Percentiles rank a stretch among this genome's conserved stretches.
These are phyloP conservation scores for Lycaon pictus DNA, from an alignment of 2,113 vertebrate species.

Conservation along the genomic window DNA sequence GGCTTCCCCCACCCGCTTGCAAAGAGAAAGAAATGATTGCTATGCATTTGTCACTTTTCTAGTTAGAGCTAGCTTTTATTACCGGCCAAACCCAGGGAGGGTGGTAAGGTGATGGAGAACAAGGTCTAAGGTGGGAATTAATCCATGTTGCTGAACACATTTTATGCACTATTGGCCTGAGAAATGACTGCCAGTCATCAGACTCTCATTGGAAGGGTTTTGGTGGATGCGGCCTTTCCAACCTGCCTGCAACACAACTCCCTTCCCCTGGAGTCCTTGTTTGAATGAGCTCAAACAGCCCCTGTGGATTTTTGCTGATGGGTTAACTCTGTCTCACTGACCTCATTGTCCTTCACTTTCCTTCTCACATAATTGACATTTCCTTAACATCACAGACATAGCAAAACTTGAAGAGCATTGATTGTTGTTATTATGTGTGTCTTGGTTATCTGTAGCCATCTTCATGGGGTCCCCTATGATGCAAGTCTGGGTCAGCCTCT, in stretches of 20 bases:
- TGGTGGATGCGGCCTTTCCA: not conserved
- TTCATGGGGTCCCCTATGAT: not conserved
- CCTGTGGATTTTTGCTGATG: not conserved
- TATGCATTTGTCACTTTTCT: not conserved
- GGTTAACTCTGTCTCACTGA: not conserved
- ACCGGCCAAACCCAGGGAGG: not conserved
- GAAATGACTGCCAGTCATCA: not conserved
- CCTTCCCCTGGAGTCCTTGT: not conserved
- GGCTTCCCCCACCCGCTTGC: not conserved
- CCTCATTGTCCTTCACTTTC: not conserved
- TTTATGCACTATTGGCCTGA: not conserved
- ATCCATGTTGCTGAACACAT: not conserved
- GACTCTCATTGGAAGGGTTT: not conserved
- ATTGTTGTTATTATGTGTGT: not conserved
- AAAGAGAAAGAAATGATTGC: not conserved
- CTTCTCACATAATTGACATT: not conserved
- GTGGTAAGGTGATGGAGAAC: not conserved
- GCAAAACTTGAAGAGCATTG: not conserved
- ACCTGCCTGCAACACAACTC: not conserved
- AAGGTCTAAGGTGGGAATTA: not conserved
- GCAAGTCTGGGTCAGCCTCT: not conserved
- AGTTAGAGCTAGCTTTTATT: not conserved
- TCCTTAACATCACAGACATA: not conserved
- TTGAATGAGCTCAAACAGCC: not conserved
- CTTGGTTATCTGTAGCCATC: not conserved